Base-by-base conservation (phyloP, 2,797 vertebrate species). In the Echeneis naucrates region DNA sequence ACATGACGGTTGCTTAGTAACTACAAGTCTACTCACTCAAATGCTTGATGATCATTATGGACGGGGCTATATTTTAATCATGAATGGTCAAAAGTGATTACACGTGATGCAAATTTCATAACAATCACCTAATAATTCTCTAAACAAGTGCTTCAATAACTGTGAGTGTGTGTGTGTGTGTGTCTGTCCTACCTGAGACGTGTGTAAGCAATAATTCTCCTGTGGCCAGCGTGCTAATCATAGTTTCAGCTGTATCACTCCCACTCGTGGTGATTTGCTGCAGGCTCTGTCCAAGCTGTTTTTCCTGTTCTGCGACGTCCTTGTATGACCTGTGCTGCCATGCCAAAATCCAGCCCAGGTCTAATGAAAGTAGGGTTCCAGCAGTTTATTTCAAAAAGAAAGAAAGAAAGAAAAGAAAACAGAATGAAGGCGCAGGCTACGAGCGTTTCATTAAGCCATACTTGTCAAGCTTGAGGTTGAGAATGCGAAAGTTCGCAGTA, bases 1-100 rank as follows among this genome's bases (percentile, higher is more conserved):
- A 88, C 83, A 81, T 84, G 84, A 83, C 40, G 85, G 94, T 94
- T 95, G 94, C 94, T 92, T 92, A 91, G 94, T 90, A 94, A 94
- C 93, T 76, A 84, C 86, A 88, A 91, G 84, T 88, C 91, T 86
- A 80, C 86, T 92, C 84, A 77, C 86, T 92, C 84, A 78, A 89
- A 88, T 76, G 71, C 84, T 75, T 62, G 66, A 77, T 55, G 32
- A 91, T 85, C 83, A 89, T 85, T 74, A 84, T 56, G 75, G 67
- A 80, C 65, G 2, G 42, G 47, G 66, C 75, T 85, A 69, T 35
- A 35, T 78, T 87, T 78, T 74, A 35, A 77, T 45, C 58, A 50
- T 75, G 37, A 78, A 76, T 42, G 80, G 44, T 75, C 62, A 70
- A 77, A 77, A 54, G 38, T 30, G 35, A n/a, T 68, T 59, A 62